Evolutionary conservation across 1,140 invertebrate genomes (phyloP), one percentile per base, ranked within the genome.

Genomic region (Bombus sibiricus): DNA sequence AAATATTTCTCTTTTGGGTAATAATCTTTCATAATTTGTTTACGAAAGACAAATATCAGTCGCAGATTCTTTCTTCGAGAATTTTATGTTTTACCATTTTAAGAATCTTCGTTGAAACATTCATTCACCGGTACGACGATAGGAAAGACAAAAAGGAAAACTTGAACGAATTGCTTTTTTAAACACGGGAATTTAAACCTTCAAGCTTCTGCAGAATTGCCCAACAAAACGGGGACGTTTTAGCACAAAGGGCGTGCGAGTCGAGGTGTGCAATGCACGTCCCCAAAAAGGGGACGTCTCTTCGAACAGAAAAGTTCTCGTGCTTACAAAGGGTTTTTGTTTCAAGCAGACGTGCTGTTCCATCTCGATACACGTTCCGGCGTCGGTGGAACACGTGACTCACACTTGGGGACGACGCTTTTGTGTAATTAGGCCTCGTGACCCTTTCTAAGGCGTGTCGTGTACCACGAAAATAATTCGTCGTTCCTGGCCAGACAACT

Each of bases 381-480:
- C 41, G 12, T 15, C 37, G 41, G 62, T 28, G 32, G 32, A 32
- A 81, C 80, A 73, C 80, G 41, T 82, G 81, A 82, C 71, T 82
- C 81, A 76, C 59, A n/a, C 25, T 34, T 32, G 72, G 34, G n/a
- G 18, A 59, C 80, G n/a, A 75, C 4, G 28, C 71, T 76, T 76
- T 53, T n/a, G 64, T 71, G 32, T 57, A 82, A 82, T 82, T 76
- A 83, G 39, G 41, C 37, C 41, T 47, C 25, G 57, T 41, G 41
- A 66, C 41, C 32, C 28, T 2, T 75, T 53, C n/a, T 37, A 39
- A 66, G 59, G 72, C 53, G 72, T 66, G 57, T 64, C 72, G 13
- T 12, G 4, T 28, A 34, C 32, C 12, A 32, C 57, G 59, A 66
- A 83, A 83, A 53, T 76, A 83, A 83, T 76, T 53, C 72, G 32